Conservation (phyloP, 2,113 vertebrate species). For the Caranx melampygus region DNA sequence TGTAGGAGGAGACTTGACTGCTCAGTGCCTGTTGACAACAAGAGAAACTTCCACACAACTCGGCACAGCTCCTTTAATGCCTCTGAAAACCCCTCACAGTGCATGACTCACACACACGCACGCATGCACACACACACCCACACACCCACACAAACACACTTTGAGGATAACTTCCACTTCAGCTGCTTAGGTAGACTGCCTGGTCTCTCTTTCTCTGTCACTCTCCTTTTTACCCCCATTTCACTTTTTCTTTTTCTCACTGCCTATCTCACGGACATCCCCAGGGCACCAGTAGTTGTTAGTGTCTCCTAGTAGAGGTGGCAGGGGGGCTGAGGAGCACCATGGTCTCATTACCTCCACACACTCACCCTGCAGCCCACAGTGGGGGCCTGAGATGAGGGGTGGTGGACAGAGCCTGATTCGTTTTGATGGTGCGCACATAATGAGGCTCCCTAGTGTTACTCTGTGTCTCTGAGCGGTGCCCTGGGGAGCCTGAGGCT, state of each 20-base stretch:
- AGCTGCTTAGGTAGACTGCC: conserved; percentile 82
- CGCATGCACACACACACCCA: conserved; percentile 46
- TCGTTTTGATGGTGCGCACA: conserved; percentile 77
- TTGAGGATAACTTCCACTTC: conserved; percentile 81
- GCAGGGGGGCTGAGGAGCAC: conserved; percentile 55
- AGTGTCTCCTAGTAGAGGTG: conserved; percentile 73
- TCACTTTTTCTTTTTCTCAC: conserved; percentile 64
- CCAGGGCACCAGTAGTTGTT: conserved; percentile 78
- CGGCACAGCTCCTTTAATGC: conserved; percentile 76
- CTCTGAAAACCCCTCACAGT: conserved; percentile 70
- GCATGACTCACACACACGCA: conserved; percentile 71
- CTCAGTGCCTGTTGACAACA: conserved; percentile 68
- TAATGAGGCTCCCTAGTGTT: conserved; percentile 78
- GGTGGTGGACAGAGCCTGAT: conserved; percentile 74
- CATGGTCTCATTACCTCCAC: conserved; percentile 81
- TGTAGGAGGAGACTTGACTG: conserved; percentile 29
- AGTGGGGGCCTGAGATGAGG: conserved; percentile 63
- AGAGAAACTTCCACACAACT: conserved; percentile 75
- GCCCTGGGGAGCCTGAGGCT: conserved; percentile 64
- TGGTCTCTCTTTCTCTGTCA: conserved; percentile 60
- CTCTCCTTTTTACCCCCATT: conserved; percentile 50
- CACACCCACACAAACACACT: conserved; percentile 38
- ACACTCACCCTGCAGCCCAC: conserved; percentile 64
- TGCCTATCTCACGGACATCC: conserved; percentile 75
- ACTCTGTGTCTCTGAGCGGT: conserved; percentile 56